A percentile compares a stretch with the other conserved stretches of the same genome.
These are phyloP conservation scores for Aplodontia rufa DNA, from an alignment of 2,113 vertebrate species.

Conservation along the genomic window DNA sequence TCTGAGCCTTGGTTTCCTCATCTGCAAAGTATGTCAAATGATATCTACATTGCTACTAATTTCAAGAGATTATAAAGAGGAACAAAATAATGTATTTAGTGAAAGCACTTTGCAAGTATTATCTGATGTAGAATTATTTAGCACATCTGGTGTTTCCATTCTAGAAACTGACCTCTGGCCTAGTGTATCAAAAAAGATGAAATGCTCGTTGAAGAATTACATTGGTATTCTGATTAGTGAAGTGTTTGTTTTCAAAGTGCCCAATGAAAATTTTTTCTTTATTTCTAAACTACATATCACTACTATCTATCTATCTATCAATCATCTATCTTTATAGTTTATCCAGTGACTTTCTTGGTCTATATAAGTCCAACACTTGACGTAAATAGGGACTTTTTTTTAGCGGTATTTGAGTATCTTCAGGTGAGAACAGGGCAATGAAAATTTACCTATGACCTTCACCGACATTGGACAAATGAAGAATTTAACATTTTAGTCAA, in stretches of 20 bases:
- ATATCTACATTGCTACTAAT: neutral
- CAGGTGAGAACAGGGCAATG: neutral
- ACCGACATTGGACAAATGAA: neutral
- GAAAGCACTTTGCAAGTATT: slow-evolving; percentile 30
- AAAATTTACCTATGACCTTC: neutral
- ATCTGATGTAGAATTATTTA: slow-evolving; percentile 20
- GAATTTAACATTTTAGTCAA: neutral
- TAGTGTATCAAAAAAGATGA: neutral
- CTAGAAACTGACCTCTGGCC: neutral
- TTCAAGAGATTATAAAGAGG: neutral
- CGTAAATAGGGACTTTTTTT: neutral
- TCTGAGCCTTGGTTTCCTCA: neutral
- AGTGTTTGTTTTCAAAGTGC: neutral
- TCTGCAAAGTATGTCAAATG: neutral
- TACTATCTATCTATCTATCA: too few species aligned
- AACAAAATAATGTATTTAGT: neutral
- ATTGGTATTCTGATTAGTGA: neutral
- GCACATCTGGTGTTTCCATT: neutral
- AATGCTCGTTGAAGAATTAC: neutral
- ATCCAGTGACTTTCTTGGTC: neutral
- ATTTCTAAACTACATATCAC: neutral
- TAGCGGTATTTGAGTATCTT: neutral
- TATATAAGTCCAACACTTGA: neutral
- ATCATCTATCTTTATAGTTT: neutral
- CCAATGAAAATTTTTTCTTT: neutral